phyloP scores from a whole-genome alignment of 2,113 vertebrate genomes.

The Sporophila hypoxantha region DNA sequence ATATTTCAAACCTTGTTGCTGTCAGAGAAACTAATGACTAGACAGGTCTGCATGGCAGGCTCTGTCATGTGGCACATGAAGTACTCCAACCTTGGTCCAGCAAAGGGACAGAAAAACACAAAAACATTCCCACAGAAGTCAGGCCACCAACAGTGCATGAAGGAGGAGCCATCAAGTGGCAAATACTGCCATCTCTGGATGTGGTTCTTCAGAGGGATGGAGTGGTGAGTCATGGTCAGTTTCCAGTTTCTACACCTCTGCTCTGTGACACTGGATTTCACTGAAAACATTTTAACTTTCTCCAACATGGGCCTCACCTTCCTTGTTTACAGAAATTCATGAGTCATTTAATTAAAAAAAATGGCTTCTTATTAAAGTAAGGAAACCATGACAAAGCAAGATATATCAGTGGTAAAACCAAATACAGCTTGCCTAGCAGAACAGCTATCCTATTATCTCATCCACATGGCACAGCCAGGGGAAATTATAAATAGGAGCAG shows the following conservation, averaged over 20 bases:
- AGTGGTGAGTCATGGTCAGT: background rate
- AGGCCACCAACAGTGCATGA: background rate
- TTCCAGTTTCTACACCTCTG: background rate
- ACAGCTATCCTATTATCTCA: constrained; percentile 32
- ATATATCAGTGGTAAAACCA: background rate
- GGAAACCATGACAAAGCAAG: constrained; percentile 7
- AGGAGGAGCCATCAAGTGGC: background rate
- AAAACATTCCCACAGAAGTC: background rate
- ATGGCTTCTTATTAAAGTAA: background rate
- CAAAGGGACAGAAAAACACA: background rate
- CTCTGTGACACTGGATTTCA: background rate
- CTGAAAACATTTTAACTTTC: background rate
- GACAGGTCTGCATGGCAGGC: background rate
- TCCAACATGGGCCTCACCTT: background rate
- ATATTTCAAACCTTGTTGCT: background rate
- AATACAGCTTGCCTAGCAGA: constrained; percentile 4
- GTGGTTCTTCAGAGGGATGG: background rate
- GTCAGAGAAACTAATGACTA: background rate
- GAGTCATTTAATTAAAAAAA: background rate
- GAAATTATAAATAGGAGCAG: constrained; percentile 28
- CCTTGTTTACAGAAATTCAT: background rate
- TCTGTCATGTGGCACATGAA: rapidly evolving
- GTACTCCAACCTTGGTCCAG: background rate
- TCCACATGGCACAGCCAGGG: background rate
- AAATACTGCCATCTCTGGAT: background rate